Percentiles rank a stretch among this genome's conserved stretches.
Conservation (phyloP, 2,113 vertebrate genomes). For the Pterocles burchelli region DNA sequence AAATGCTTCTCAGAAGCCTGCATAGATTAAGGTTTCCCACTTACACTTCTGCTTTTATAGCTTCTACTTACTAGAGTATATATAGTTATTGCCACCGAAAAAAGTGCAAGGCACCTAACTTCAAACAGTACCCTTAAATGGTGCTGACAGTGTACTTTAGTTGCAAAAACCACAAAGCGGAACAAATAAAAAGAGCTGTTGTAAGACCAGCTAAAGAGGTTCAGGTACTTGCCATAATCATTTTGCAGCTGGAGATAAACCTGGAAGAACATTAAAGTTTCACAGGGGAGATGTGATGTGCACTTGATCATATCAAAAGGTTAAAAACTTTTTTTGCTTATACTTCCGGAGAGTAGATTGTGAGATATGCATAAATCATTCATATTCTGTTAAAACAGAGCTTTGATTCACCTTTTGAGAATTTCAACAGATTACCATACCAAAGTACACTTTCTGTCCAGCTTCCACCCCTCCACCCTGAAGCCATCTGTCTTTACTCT, state of each 20-base stretch:
- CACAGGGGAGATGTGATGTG: not conserved
- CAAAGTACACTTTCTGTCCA: not conserved
- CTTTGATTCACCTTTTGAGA: not conserved
- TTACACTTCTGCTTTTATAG: constrained; percentile 8
- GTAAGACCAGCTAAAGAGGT: constrained; percentile 44
- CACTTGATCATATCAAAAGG: not conserved
- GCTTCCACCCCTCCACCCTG: not conserved
- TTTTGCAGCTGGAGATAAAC: constrained; percentile 24
- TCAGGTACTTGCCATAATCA: constrained; percentile 31
- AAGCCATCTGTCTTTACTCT: not conserved
- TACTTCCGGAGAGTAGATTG: not conserved
- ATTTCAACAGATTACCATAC: constrained; percentile 26
- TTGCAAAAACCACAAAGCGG: constrained; percentile 34
- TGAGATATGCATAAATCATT: constrained; percentile 9
- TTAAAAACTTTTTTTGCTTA: constrained; percentile 5
- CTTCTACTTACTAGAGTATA: not conserved
- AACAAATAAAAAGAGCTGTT: constrained; percentile 58
- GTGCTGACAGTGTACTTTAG: constrained; percentile 59
- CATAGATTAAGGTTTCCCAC: constrained; percentile 18
- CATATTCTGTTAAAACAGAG: not conserved
- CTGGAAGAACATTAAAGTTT: constrained; percentile 45
- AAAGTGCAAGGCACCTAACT: not conserved
- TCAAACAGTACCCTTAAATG: not conserved
- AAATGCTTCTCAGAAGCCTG: not conserved
- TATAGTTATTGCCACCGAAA: constrained; percentile 18